These are phyloP conservation scores for Girardia tigrina DNA, from an alignment of 2,888 invertebrate species.

Conservation along the genomic window DNA sequence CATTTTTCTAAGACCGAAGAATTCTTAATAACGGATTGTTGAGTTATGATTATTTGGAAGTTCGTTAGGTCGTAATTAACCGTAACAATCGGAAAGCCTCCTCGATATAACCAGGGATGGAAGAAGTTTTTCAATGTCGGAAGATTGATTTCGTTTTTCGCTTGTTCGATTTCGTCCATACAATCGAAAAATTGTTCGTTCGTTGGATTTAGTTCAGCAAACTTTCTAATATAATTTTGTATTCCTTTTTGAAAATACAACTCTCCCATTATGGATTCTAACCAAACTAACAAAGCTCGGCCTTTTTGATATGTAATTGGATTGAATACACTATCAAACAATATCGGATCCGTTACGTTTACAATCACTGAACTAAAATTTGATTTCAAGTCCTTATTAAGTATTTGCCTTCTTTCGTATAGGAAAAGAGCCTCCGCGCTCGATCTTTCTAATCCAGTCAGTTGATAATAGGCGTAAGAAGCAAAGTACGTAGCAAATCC, in stretches of 20 bases:
- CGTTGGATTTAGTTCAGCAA: neutral
- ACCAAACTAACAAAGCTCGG: neutral
- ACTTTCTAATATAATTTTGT: neutral
- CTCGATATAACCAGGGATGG: neutral
- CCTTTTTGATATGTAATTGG: neutral
- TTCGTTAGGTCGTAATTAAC: neutral
- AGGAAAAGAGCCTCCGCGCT: neutral
- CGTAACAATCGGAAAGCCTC: neutral
- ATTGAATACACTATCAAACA: neutral
- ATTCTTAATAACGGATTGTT: neutral
- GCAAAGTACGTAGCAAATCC: neutral
- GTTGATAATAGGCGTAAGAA: neutral
- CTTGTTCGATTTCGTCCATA: neutral
- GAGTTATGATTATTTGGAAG: neutral
- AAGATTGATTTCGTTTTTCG: neutral
- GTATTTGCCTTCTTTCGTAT: neutral
- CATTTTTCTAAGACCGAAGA: neutral
- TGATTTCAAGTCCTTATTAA: neutral
- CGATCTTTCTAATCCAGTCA: neutral
- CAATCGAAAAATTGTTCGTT: neutral
- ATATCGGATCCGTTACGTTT: neutral
- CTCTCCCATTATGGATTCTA: neutral
- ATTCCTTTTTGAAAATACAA: neutral
- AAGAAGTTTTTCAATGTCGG: neutral
- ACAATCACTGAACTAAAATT: neutral